A percentile compares a stretch with the other conserved stretches of the same genome.
These are phyloP conservation scores for Catamblyrhynchus diadema DNA, from an alignment of 2,797 vertebrate genomes.

Conservation along the genomic window DNA sequence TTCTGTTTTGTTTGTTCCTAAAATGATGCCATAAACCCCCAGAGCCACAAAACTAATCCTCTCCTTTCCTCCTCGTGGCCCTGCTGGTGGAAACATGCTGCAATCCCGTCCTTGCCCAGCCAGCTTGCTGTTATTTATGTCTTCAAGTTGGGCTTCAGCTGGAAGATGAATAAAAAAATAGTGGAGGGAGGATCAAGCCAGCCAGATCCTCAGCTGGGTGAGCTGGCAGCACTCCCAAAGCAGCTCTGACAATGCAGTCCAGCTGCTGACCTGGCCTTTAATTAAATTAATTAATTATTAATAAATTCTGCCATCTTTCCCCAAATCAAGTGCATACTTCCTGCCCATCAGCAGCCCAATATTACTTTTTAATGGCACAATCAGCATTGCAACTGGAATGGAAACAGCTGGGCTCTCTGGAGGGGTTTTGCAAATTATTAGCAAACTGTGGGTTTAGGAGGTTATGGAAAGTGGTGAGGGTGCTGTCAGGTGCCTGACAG, in stretches of 20 bases:
- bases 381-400: accelerated
- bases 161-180: slow-evolving; percentile 29
- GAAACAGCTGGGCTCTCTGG: background rate
- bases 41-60: slow-evolving; percentile 1
- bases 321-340: background rate
- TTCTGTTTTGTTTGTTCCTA: background rate
- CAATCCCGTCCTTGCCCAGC: background rate
- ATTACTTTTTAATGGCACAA: background rate
- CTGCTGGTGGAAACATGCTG: slow-evolving; percentile 52
- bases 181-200: background rate
- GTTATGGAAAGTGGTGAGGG: background rate
- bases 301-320: background rate
- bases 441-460: background rate
- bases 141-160: slow-evolving; percentile 35
- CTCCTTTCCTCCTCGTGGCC: slow-evolving; percentile 30
- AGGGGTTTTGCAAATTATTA: background rate
- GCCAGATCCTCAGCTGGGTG: slow-evolving; percentile 11
- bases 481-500: background rate
- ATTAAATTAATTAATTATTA: background rate
- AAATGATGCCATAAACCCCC: background rate
- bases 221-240: background rate
- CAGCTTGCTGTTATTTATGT: slow-evolving; percentile 32
- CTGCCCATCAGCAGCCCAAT: background rate
- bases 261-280: background rate
- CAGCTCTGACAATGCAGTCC: background rate